Base-by-base conservation (phyloP, 2,113 vertebrate species). In the Chloropsis hardwickii region DNA sequence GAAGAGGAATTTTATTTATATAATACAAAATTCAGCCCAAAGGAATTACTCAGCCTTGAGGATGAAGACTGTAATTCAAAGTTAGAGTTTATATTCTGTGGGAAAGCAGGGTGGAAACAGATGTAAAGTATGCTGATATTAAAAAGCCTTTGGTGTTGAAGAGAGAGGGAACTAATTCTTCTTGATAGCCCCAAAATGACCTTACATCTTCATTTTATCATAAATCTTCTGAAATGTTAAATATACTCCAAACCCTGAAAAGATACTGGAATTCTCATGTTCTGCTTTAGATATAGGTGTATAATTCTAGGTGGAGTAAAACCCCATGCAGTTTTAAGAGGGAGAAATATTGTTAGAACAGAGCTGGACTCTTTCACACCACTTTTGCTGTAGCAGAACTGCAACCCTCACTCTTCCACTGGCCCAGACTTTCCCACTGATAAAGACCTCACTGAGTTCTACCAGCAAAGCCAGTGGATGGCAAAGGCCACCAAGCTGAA, bases 31-130 rank as follows among this genome's bases (percentile, higher is more conserved):
- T 37, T 29, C 60, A 66, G 50, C 85, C 76, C 51, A 39, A 87
- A 83, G 64, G 62, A 97, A 80, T 58, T 83, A 86, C 28, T 92
- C 79, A 88, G 39, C 67, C 67, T 83, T 86, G 64, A 80, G 85
- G 73, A 91, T 57, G 48, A 89, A 78, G 66, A 77, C 37, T 53
- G 7, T 37, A 66, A 90, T 58, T 95, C 61, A 73, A 78, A 81
- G 56, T 67, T 44, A 61, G 33, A 61, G 53, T 91, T 92, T 45
- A 80, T 64, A 73, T 61, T 82, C 54, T 82, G 45, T 65, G 58
- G 50, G 65, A 87, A 79, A 64, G 62, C 11, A 54, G 39, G 35
- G 18, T 6, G 73, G 53, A 95, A 95, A 79, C 25, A 77, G 54
- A 94, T 61, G 71, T 80, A 13, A 90, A 87, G 70, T 50, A 57